Percentiles rank a stretch among this genome's conserved stretches.
Evolutionary conservation across 2,888 invertebrate genomes (phyloP).

Genomic region (Neoascia interrupta): DNA sequence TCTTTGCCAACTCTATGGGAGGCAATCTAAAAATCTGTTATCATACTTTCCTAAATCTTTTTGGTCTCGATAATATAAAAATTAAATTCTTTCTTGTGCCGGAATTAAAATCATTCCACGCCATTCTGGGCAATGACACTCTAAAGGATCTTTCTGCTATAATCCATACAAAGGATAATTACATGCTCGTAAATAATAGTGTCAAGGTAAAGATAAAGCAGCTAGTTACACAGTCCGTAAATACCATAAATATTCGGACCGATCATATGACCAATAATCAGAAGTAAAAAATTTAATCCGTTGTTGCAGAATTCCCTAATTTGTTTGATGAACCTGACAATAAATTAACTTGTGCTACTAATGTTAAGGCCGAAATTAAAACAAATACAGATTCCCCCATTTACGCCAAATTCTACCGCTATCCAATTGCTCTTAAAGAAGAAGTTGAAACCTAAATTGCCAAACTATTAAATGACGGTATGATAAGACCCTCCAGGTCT

Average conservation of each 20-base stretch:
- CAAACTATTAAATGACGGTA: slow-evolving; percentile 56
- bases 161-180: slow-evolving; percentile 26
- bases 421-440: slow-evolving; percentile 26
- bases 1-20: slow-evolving; percentile 47
- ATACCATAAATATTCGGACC: slow-evolving; percentile 2
- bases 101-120: no score
- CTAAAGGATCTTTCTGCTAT: slow-evolving; percentile 32
- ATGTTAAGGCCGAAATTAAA: slow-evolving; percentile 22
- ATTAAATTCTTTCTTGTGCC: slow-evolving; percentile 56
- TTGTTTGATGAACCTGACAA: not conserved
- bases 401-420: slow-evolving; percentile 24
- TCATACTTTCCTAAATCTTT: slow-evolving; percentile 30
- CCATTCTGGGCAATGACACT: slow-evolving; percentile 48
- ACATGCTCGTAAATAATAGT: slow-evolving; percentile 18
- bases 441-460: slow-evolving; percentile 36
- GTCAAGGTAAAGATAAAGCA: slow-evolving; percentile 7
- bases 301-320: not conserved
- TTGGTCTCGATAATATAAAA: slow-evolving; percentile 18
- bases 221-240: not conserved
- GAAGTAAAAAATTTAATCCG: not conserved
- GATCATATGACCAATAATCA: slow-evolving; percentile 4
- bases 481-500: slow-evolving; percentile 65
- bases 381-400: slow-evolving; percentile 6
- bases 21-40: slow-evolving; percentile 52
- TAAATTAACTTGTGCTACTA: slow-evolving; percentile 10